Evolutionary conservation across 1,140 invertebrate species (phyloP).

Genomic region (Diachasmimorpha longicaudata): DNA sequence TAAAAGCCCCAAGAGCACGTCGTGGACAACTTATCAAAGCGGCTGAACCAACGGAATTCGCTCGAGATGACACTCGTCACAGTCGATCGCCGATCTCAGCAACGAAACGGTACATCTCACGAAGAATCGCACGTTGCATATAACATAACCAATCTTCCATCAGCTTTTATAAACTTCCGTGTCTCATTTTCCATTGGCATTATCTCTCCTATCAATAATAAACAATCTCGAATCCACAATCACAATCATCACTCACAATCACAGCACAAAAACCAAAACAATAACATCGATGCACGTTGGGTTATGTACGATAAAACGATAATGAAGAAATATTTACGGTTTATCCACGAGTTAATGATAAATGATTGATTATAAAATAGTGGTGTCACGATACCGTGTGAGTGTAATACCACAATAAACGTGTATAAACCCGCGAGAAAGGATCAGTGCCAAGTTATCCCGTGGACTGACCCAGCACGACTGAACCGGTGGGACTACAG

Average conservation of each 20-base stretch:
- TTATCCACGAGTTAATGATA: not conserved
- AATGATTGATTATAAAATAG: not conserved
- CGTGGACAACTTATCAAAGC: conserved; percentile 6
- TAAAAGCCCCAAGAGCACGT: not conserved
- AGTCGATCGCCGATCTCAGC: conserved; percentile 14
- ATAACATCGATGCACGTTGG: not conserved
- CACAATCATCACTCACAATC: not conserved
- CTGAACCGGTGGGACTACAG: conserved; percentile 46
- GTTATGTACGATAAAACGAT: not conserved
- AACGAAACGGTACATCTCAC: conserved; percentile 30
- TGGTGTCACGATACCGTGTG: not conserved
- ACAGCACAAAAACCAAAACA: not conserved
- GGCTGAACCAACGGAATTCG: conserved; percentile 7
- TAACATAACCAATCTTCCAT: not conserved
- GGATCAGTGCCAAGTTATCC: conserved; percentile 45
- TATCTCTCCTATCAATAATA: not conserved
- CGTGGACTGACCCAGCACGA: conserved; percentile 58
- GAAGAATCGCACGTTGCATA: not conserved
- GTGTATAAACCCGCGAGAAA: conserved; percentile 30
- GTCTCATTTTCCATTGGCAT: not conserved
- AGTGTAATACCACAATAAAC: not conserved
- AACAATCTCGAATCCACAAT: not conserved
- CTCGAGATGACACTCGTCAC: conserved; percentile 30
- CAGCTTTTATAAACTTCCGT: not conserved
- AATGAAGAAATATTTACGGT: not conserved